Percentiles rank a stretch among this genome's conserved stretches.
Evolutionary conservation across 1,140 invertebrate genomes (phyloP).

Genomic region (Octopus bimaculoides): DNA sequence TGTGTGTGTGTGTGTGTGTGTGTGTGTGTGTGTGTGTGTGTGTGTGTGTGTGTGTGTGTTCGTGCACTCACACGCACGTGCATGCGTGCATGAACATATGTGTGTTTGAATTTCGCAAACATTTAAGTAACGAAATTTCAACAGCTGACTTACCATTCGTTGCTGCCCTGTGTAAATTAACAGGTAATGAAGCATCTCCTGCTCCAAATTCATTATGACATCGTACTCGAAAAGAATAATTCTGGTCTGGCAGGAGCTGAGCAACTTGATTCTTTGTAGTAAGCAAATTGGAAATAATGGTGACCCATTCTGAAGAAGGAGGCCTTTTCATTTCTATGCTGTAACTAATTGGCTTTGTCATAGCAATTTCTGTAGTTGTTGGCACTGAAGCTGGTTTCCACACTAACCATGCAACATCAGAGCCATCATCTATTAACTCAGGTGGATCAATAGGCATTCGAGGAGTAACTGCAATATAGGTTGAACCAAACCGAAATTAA

Average conservation of each 20-base stretch:
- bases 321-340: slow-evolving; percentile 36
- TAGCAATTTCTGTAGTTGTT: slow-evolving; percentile 22
- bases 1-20: too few relatives aligned
- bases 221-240: slow-evolving; percentile 95
- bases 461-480: slow-evolving; percentile 41
- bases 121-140: too few relatives aligned
- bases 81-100: too few relatives aligned
- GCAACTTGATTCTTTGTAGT: slow-evolving; percentile 28
- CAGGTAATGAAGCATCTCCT: slow-evolving; percentile 83
- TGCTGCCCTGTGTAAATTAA: slow-evolving; percentile 42
- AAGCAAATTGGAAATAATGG: slow-evolving; percentile 34
- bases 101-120: too few relatives aligned
- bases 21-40: too few relatives aligned
- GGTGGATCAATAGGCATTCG: slow-evolving; percentile 47
- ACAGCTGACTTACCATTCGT: slow-evolving; percentile 29
- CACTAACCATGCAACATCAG: slow-evolving; percentile 33
- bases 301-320: slow-evolving; percentile 44
- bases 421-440: slow-evolving; percentile 30
- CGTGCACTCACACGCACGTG: too few relatives aligned
- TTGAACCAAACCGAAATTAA: too few relatives aligned
- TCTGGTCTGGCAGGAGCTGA: slow-evolving; percentile 64
- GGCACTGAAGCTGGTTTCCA: slow-evolving; percentile 46
- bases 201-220: slow-evolving; percentile 95
- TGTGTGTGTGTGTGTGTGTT: too few relatives aligned
- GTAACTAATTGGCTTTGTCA: slow-evolving; percentile 40